A percentile compares a stretch with the other conserved stretches of the same genome.
phyloP scores from a whole-genome alignment of 1,140 invertebrate species.

The Meloidogyne floridensis region DNA sequence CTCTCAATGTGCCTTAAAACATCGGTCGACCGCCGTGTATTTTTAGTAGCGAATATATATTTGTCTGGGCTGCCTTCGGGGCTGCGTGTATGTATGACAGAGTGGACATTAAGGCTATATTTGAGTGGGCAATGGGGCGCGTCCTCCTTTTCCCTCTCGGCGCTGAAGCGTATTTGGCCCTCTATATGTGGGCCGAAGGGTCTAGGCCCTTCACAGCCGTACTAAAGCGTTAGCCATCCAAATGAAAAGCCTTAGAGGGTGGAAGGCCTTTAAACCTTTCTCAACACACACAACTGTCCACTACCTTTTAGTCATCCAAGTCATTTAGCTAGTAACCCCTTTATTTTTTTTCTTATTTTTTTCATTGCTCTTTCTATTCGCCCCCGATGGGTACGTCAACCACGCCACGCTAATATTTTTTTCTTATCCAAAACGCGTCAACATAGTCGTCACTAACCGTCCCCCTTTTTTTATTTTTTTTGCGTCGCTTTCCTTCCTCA shows the following conservation, averaged over 20 bases:
- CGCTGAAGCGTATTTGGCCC: constrained; percentile 1
- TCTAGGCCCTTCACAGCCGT: background rate
- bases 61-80: background rate
- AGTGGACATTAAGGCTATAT: constrained; percentile 7
- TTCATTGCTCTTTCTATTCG: background rate
- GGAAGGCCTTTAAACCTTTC: background rate
- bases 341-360: background rate
- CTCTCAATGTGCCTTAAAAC: background rate
- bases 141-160: background rate
- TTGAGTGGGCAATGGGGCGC: constrained; percentile 1
- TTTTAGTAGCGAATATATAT: background rate
- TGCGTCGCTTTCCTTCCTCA: background rate
- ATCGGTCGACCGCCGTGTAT: constrained; percentile 6
- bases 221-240: background rate
- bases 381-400: background rate
- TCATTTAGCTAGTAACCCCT: background rate
- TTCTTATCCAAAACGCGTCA: constrained; percentile 9
- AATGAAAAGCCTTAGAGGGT: background rate
- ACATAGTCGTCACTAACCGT: constrained; percentile 4
- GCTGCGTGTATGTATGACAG: background rate
- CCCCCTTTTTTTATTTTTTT: background rate
- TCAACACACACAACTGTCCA: constrained; percentile 3
- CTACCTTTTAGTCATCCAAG: background rate
- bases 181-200: background rate
- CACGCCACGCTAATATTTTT: background rate